Evolutionary conservation across 2,113 vertebrate species (phyloP), one percentile per base, ranked within the genome.

Genomic region (Pteropus alecto): DNA sequence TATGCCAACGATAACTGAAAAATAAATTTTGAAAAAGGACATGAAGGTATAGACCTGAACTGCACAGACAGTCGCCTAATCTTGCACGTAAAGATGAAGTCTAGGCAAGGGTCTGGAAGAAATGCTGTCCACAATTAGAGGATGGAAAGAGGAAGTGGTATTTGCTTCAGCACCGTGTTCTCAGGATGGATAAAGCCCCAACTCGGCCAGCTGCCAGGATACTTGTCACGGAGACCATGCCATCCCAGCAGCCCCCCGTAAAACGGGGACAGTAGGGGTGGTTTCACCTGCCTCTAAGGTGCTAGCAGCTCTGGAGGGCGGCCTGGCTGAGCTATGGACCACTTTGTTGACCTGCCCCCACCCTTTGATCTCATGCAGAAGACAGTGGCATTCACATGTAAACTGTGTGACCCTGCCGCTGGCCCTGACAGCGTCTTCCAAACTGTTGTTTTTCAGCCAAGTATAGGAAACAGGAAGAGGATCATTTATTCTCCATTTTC

Each of bases 271-370:
- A 41, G 10, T 10, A 58, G 8, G 56, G 21, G 35, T 21, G 56
- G 6, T 48, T 22, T 79, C 74, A 33, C 13, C 8, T 41, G 35
- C 74, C 30, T 56, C n/a, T 26, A 4, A 1, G 8, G 35, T 9
- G 30, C 6, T 3, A 5, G 28, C 6, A 12, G 19, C 38, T 67
- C 38, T 30, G 43, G 41, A 30, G 38, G 73, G 38, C 2, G 24
- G n/a, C 15, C 9, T 43, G 60, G 7, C 22, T 0, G 13, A 60
- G 56, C 48, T 41, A 21, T 1, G 41, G 51, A 22, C 19, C 7
- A 0, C 22, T 1, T 7, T 13, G 43, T 3, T 9, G 61, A 61
- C 9, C 28, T 24, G 33, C 9, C 38, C 21, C 48, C 0, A 6
- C 43, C 7, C 51, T 28, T 33, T 43, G 30, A 8, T 21, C 24